Conservation (phyloP, 2,888 invertebrate species). For the Tineola bisselliella region DNA sequence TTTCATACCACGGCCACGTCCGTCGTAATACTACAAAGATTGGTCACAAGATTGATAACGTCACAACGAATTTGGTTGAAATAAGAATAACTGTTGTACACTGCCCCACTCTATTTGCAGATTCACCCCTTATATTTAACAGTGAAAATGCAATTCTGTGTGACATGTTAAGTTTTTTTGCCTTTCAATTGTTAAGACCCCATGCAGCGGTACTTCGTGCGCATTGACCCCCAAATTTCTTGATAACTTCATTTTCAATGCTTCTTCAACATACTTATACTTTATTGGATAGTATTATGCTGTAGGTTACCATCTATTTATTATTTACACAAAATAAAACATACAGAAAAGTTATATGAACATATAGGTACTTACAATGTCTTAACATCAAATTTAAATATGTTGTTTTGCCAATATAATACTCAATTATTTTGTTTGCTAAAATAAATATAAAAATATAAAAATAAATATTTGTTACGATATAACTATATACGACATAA, state of each 20-base stretch:
- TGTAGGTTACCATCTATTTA: background rate
- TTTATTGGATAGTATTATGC: constrained; percentile 29
- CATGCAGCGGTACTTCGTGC: constrained; percentile 25
- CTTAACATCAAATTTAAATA: too few species aligned
- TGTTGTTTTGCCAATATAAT: too few species aligned
- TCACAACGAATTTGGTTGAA: background rate
- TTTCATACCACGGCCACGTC: too few species aligned
- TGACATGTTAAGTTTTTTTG: constrained; percentile 49
- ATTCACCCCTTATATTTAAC: constrained; percentile 29
- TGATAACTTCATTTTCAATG: constrained; percentile 63
- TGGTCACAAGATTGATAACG: background rate
- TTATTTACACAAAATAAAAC: too few species aligned
- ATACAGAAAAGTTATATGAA: too few species aligned
- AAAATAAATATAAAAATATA: too few species aligned
- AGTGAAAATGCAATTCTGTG: constrained; percentile 31
- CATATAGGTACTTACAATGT: too few species aligned
- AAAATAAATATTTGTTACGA: too few species aligned
- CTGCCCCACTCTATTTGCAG: constrained; percentile 48
- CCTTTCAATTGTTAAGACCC: constrained; percentile 22
- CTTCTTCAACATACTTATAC: constrained; percentile 16
- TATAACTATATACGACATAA: too few species aligned
- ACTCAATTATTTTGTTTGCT: too few species aligned
- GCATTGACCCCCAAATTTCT: constrained; percentile 32
- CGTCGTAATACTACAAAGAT: too few species aligned
- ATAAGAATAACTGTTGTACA: too few species aligned